Evolutionary conservation across 2,797 vertebrate species (phyloP), one percentile per base, ranked within the genome.

Genomic region (Myripristis murdjan): DNA sequence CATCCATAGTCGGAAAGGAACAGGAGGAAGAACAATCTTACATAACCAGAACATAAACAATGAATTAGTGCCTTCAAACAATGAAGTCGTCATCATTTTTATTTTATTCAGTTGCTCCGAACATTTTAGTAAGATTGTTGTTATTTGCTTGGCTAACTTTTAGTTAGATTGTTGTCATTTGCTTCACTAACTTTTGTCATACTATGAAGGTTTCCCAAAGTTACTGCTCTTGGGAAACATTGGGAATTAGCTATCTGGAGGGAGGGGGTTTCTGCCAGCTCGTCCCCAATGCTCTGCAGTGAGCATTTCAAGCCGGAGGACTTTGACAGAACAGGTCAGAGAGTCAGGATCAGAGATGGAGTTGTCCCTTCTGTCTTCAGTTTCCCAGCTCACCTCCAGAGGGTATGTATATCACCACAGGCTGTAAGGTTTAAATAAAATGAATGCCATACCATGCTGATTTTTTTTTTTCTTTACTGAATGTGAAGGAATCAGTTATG

Each of bases 291-390:
- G 22, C 69, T 78, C 14, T 85, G 82, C 60, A 73, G 68, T 63
- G 47, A 75, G 15, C 79, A 81, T 58, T 76, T 85, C 35, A 59
- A 49, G 31, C 56, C 48, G 2, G 61, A 71, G 44, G 83, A 82
- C 49, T 56, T 77, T 41, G 77, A 84, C 63, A 56, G 52, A 28
- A 80, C 73, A 2, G 77, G 77, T 46, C 74, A 80, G 54, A 84
- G 23, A 43, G 82, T 81, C 46, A 55, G 75, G 44, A 26, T 84
- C 10, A 64, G 77, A 56, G 74, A 78, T 8, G 67, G 64, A 65
- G 68, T 61, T 33, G 64, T 48, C 54, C 70, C 73, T 16, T 64
- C 57, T 26, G 8, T 80, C 26, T 74, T 80, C 46, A 56, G 9
- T 39, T 80, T 71, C 49, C 48, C 26, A 1, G 10, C 69, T 41